Base-by-base conservation (phyloP, 2,888 invertebrate genomes). In the Napeogenes inachia region DNA sequence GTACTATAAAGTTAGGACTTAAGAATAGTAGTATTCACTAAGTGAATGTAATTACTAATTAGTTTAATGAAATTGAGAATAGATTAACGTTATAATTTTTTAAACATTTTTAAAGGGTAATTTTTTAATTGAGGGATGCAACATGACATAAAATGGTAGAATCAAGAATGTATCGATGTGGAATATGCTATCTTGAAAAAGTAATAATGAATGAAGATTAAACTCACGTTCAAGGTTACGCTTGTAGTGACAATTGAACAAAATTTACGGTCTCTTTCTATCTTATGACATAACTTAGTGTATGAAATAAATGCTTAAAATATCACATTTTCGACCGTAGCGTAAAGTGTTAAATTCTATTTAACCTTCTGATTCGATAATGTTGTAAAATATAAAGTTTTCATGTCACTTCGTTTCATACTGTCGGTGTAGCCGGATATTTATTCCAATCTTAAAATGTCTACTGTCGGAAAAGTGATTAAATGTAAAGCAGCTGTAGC, bases 401-500 rank as follows among this genome's bases (percentile, higher is more conserved):
- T 53, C 21, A 33, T 12, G 50, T 75, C 74, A 80, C 70, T 82
- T 76, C 59, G 69, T 69, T 66, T 66, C 71, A 73, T 71, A 72
- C 72, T 70, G 71, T 70, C 59, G 68, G 66, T 61, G 63, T 68
- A 56, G 56, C 45, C 59, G 60, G 68, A 55, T 57, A 61, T 50
- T 53, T 35, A 2, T 8, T 30, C 10, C 10, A 6, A 53, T 4
- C n/a, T 0, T 56, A 82, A 67, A 70, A 89, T 89, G 88, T 83
- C 88, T 61, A 91, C 89, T 64, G 81, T 78, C 69, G 87, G 87
- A 46, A 81, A 95, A 95, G 92, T 94, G 56, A 99, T 99, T 71
- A 94, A 93, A 75, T 99, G 99, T 84, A 93, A 93, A 78, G 99
- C 99, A 32, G 99, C 99, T 2, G 97, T 99, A 21, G 99, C 99